A percentile compares a stretch with the other conserved stretches of the same genome.
Conservation (phyloP, 1,140 invertebrate species). For the Gryon sp. region DNA sequence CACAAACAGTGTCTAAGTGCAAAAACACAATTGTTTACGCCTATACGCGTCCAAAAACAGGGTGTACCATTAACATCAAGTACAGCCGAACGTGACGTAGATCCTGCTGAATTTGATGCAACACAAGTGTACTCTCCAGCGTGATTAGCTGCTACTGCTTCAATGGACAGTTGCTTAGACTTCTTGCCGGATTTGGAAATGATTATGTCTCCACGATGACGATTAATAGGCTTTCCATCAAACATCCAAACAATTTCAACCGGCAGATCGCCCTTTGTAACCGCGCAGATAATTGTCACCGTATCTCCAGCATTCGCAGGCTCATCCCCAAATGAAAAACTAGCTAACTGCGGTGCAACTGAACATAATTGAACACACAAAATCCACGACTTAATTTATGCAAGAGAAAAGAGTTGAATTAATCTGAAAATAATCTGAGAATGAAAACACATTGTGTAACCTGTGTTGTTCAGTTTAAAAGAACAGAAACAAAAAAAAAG, state of each 20-base stretch:
- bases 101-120: slow-evolving; percentile 87
- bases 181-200: slow-evolving; percentile 84
- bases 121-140: slow-evolving; percentile 84
- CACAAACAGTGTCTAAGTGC: no score
- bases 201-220: slow-evolving; percentile 80
- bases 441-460: no score
- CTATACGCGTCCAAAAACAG: not conserved
- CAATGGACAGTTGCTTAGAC: slow-evolving; percentile 83
- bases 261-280: slow-evolving; percentile 88
- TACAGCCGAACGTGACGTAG: slow-evolving; percentile 83
- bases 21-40: no score
- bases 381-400: no score
- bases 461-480: no score
- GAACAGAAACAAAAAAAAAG: no score
- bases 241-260: slow-evolving; percentile 87
- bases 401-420: no score
- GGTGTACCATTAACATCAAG: slow-evolving; percentile 88
- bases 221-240: slow-evolving; percentile 79
- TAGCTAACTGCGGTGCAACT: not conserved
- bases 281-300: slow-evolving; percentile 85
- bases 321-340: slow-evolving; percentile 83
- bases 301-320: slow-evolving; percentile 86
- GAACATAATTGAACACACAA: not conserved
- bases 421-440: no score
- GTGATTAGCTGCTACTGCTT: slow-evolving; percentile 82